Evolutionary conservation across 1,140 invertebrate species (phyloP).

Genomic region (Drosophila guanche): DNA sequence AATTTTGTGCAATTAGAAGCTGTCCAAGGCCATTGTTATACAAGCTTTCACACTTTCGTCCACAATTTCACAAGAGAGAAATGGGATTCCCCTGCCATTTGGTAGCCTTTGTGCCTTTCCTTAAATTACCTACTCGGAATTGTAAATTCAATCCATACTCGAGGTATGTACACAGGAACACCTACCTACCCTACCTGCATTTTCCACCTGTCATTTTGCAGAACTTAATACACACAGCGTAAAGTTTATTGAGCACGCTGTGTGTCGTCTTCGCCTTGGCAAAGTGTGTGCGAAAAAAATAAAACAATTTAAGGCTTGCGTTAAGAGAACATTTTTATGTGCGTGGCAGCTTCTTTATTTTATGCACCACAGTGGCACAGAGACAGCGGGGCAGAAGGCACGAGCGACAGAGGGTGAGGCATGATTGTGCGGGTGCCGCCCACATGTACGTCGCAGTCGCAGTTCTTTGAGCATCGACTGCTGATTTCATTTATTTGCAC

Average conservation of each 20-base stretch:
- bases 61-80: slow-evolving; percentile 4
- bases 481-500: slow-evolving; percentile 57
- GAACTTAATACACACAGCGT: slow-evolving; percentile 39
- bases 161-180: slow-evolving; percentile 2
- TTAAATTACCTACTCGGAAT: slow-evolving; percentile 38
- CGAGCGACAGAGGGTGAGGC: not conserved
- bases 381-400: not conserved
- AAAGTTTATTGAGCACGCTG: slow-evolving; percentile 30
- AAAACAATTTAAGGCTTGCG: slow-evolving; percentile 30
- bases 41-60: slow-evolving; percentile 6
- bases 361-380: slow-evolving; percentile 27
- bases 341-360: slow-evolving; percentile 43
- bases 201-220: slow-evolving; percentile 24
- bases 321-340: slow-evolving; percentile 38
- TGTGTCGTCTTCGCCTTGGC: not conserved
- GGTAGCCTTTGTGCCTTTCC: too few species aligned
- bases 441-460: slow-evolving; percentile 24
- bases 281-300: slow-evolving; percentile 27
- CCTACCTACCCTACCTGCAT: not conserved
- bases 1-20: slow-evolving; percentile 60
- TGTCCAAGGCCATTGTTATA: slow-evolving; percentile 20
- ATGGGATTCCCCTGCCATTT: not conserved
- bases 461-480: slow-evolving; percentile 33
- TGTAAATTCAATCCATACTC: slow-evolving; percentile 39
- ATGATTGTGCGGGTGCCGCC: slow-evolving; percentile 45